Percentiles rank a stretch among this genome's conserved stretches.
These are phyloP conservation scores for Yponomeuta plumbellus DNA, from an alignment of 2,888 invertebrate genomes.

Conservation along the genomic window DNA sequence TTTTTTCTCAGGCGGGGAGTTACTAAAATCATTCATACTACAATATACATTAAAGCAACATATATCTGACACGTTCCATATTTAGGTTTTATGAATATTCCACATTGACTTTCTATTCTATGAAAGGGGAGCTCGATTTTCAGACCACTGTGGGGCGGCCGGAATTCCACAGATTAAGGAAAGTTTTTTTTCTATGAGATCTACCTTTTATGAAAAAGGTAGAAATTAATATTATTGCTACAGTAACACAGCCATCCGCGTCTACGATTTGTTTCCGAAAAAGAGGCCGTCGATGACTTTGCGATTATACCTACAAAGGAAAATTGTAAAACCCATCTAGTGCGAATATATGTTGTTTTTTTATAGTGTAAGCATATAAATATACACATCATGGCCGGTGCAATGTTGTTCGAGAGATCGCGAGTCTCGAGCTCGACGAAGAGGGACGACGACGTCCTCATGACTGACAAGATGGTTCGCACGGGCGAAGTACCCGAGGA, in stretches of 20 bases:
- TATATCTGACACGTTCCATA: no score
- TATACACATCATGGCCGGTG: slow-evolving; percentile 87
- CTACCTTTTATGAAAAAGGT: not conserved
- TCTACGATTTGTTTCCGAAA: slow-evolving; percentile 72
- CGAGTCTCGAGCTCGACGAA: slow-evolving; percentile 85
- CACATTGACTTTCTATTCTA: no score
- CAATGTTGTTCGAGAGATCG: slow-evolving; percentile 91
- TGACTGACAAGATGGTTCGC: slow-evolving; percentile 86
- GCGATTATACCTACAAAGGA: slow-evolving; percentile 70
- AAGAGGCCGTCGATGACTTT: slow-evolving; percentile 68
- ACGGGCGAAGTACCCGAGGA: slow-evolving; percentile 86
- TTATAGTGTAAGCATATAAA: slow-evolving; percentile 64
- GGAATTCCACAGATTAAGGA: no score
- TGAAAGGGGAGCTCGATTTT: no score
- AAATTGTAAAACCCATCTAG: slow-evolving; percentile 59
- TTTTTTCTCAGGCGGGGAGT: no score
- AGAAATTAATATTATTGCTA: slow-evolving; percentile 17
- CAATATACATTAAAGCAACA: no score
- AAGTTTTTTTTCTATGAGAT: not conserved
- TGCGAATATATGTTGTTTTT: slow-evolving; percentile 58
- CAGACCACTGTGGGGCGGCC: no score
- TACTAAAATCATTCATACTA: no score
- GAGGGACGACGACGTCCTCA: slow-evolving; percentile 84
- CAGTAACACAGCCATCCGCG: slow-evolving; percentile 58
- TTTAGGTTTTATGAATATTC: no score